Conservation (phyloP, 2,888 invertebrate species). For the Xestoiulus laeticollis region DNA sequence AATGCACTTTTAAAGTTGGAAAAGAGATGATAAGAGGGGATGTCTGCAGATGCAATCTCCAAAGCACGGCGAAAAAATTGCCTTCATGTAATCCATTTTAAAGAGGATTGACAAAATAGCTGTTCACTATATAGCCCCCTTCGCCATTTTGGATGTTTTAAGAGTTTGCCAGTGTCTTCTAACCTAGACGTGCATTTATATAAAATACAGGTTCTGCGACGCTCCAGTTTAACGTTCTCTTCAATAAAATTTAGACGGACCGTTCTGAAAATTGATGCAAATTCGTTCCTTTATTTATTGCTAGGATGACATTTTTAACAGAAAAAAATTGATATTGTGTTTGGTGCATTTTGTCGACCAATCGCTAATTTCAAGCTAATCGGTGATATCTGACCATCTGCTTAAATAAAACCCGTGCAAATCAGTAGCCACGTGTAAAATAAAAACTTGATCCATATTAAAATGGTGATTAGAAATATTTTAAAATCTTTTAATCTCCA, state of each 20-base stretch:
- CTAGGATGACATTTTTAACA: not conserved
- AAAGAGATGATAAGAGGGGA: constrained; percentile 41
- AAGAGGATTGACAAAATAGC: constrained; percentile 40
- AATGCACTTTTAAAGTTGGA: constrained; percentile 43
- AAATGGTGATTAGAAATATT: too few relatives aligned
- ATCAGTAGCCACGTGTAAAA: too few relatives aligned
- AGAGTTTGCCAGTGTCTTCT: constrained; percentile 1
- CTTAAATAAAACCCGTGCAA: too few relatives aligned
- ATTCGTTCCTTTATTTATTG: not conserved
- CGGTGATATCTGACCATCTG: too few relatives aligned
- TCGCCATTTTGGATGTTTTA: constrained; percentile 34
- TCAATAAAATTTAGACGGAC: not conserved
- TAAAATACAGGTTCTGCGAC: constrained; percentile 1
- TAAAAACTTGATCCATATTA: too few relatives aligned
- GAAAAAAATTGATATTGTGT: not conserved
- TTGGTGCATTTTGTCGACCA: too few relatives aligned
- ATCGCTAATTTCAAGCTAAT: too few relatives aligned
- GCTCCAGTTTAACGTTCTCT: not conserved
- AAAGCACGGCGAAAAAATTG: constrained; percentile 30
- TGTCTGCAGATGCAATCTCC: constrained; percentile 41
- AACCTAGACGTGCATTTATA: not conserved
- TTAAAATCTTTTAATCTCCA: too few relatives aligned
- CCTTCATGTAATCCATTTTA: constrained; percentile 40
- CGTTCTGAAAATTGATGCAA: not conserved
- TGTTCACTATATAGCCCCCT: constrained; percentile 19